Percentiles rank a stretch among this genome's conserved stretches.
These are phyloP conservation scores for Vesta saturnalis DNA, from an alignment of 2,888 invertebrate species.

Conservation along the genomic window DNA sequence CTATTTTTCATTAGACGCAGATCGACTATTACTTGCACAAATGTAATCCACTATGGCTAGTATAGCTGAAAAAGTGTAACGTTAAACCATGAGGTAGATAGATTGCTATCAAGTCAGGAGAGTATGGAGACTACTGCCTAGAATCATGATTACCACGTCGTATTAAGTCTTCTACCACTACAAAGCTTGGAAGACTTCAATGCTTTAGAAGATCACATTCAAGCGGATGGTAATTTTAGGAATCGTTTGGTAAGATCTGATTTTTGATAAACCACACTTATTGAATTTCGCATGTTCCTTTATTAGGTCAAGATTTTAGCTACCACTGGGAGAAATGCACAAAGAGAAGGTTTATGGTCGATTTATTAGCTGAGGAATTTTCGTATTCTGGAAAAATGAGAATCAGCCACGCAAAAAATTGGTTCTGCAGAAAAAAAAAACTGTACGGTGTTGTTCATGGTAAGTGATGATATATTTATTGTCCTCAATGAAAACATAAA, in stretches of 20 bases:
- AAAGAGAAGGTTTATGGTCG: constrained; percentile 2
- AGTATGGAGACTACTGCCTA: not conserved
- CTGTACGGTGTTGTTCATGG: constrained; percentile 24
- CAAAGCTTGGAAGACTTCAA: constrained; percentile 4
- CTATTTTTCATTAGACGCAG: constrained; percentile 14
- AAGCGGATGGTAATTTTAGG: not conserved
- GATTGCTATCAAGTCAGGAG: constrained; percentile 3
- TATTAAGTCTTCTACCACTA: constrained; percentile 15
- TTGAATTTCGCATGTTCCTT: not conserved
- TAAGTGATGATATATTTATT: no score
- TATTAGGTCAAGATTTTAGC: constrained; percentile 5
- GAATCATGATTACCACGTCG: not conserved
- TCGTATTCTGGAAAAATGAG: constrained; percentile 16
- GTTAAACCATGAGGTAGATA: constrained; percentile 5
- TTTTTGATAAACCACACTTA: no score
- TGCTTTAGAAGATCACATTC: not conserved
- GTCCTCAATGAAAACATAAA: no score
- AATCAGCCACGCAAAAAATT: not conserved
- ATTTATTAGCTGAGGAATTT: constrained; percentile 3
- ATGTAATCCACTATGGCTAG: constrained; percentile 4
- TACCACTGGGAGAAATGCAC: no score
- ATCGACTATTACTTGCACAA: constrained; percentile 14
- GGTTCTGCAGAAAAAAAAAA: constrained; percentile 5
- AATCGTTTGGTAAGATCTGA: constrained; percentile 3
- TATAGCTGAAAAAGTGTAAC: constrained; percentile 9